Evolutionary conservation across 1,140 invertebrate species (phyloP), one percentile per base, ranked within the genome.

Genomic region (Drosophila paulistorum): DNA sequence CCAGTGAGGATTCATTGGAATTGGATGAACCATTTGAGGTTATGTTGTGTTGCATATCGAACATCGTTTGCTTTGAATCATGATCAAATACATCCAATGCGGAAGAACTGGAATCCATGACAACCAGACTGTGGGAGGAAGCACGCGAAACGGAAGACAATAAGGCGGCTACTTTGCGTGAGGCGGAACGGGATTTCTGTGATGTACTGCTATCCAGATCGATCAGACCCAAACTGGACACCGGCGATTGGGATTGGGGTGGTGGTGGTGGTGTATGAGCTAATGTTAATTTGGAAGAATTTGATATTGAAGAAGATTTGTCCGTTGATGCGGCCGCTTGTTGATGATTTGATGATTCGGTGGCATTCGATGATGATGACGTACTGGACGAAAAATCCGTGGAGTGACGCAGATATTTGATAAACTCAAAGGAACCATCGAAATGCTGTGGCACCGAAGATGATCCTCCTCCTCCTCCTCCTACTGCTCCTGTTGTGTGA

Each of bases 381-480:
- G 23, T 37, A 41, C 17, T 30, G 7, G 85, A 81, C 3, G 85
- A 81, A 23, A 91, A 91, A 23, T 91, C 90, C 23, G 85, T 79
- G 6, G 90, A 91, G 65, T 91, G 90, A 1, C 90, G 90, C 59
- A 91, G 78, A 81, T 91, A 91, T 74, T 91, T 91, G 41, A 91
- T 84, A 65, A 91, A 91, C 79, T 91, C 90, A 62, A 91, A 91
- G 77, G 90, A 91, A 77, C 90, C 90, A 77, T 91, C 90, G 35
- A 91, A 91, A 42, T 91, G 90, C 39, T 91, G 90, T 33, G 90
- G 81, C 48, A 71, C 69, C 6, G 74, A 71, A 37, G 63, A 74
- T 1, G 68, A 61, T 20, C 66, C 51, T 3, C 68, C 33, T 42
- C 57, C 72, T 35, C 30, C 67, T 14, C 55, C 55, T 14, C n/a